These are phyloP conservation scores for Butastur rufipennis DNA, from an alignment of 2,113 vertebrate species.

Conservation along the genomic window DNA sequence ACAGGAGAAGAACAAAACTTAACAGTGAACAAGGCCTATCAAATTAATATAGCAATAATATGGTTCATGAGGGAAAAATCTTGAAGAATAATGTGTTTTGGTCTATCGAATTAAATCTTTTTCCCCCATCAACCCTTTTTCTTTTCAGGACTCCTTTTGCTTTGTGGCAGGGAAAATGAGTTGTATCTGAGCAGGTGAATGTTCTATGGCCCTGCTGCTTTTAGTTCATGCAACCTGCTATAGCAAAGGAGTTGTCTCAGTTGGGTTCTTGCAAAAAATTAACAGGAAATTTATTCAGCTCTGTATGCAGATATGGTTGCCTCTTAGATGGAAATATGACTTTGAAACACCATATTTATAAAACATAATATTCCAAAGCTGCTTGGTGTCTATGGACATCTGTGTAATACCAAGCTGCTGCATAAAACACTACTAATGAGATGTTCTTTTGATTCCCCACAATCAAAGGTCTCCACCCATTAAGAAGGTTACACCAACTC, in stretches of 20 bases:
- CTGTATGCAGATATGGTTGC: not conserved
- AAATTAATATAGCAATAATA: not conserved
- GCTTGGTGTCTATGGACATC: not conserved
- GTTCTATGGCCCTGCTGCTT: not conserved
- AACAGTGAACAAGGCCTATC: not conserved
- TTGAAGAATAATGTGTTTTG: not conserved
- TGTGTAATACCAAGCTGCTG: slow-evolving; percentile 17
- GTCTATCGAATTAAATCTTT: not conserved
- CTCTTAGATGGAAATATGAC: not conserved
- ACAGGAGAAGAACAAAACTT: not conserved
- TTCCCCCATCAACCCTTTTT: not conserved
- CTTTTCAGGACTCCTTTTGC: not conserved
- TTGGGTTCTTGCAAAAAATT: not conserved
- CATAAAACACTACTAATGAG: not conserved
- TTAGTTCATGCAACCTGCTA: not conserved
- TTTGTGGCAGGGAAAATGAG: not conserved
- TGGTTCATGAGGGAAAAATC: not conserved
- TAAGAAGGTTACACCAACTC: not conserved
- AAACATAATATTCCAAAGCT: not conserved
- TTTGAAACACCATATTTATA: not conserved
- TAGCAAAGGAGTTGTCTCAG: not conserved
- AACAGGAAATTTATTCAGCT: not conserved
- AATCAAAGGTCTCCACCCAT: not conserved
- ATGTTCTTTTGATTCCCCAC: slow-evolving; percentile 18
- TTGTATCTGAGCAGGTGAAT: not conserved